Evolutionary conservation across 1,140 invertebrate species (phyloP).

Genomic region (Sitobion miscanthi): DNA sequence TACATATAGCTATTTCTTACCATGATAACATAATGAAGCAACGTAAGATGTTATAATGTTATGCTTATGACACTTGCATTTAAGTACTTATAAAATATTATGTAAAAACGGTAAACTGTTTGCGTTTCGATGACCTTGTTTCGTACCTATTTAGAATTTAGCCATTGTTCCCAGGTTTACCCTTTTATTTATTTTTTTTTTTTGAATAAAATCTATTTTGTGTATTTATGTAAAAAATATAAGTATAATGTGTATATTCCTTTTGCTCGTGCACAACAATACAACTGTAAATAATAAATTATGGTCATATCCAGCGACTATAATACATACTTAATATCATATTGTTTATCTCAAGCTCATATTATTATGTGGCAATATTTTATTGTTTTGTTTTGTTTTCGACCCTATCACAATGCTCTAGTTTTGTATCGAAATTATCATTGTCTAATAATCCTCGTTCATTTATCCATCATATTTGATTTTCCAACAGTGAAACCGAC

Average conservation of each 20-base stretch:
- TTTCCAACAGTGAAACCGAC: too few relatives aligned
- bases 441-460: background rate
- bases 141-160: background rate
- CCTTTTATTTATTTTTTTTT: background rate
- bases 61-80: background rate
- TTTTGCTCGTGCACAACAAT: background rate
- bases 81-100: background rate
- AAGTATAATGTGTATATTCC: background rate
- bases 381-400: background rate
- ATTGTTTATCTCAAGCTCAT: background rate
- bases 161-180: background rate
- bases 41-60: background rate
- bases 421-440: background rate
- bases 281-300: background rate
- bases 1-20: background rate
- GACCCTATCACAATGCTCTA: background rate
- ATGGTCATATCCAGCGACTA: background rate
- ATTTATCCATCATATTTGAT: background rate
- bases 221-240: too few relatives aligned
- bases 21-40: background rate
- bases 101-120: constrained; percentile 12
- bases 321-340: background rate
- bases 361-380: background rate
- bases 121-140: background rate
- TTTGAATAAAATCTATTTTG: too few relatives aligned